Evolutionary conservation across 1,140 invertebrate species (phyloP).

Genomic region (Meloidogyne exigua): DNA sequence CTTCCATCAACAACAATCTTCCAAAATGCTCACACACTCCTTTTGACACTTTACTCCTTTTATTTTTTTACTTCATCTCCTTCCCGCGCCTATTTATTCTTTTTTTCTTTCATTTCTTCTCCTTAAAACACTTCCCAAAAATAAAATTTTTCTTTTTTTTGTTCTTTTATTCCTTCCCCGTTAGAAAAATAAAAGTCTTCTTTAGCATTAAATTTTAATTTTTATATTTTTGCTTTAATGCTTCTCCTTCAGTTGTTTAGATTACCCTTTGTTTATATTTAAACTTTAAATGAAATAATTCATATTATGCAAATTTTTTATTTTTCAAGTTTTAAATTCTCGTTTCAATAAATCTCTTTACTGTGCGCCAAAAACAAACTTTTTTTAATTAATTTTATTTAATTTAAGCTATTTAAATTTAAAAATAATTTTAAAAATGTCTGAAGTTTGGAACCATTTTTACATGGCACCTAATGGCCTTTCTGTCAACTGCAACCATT

Average conservation of each 20-base stretch:
- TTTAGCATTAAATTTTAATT: too few species aligned
- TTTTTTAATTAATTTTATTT: too few species aligned
- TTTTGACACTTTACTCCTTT: neutral
- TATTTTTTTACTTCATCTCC: neutral
- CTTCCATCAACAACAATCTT: neutral
- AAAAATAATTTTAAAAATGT: slow-evolving; percentile 31
- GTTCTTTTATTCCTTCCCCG: neutral
- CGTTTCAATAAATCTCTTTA: too few species aligned
- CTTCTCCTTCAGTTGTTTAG: too few species aligned
- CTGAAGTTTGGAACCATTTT: slow-evolving; percentile 47
- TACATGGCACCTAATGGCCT: slow-evolving; percentile 29
- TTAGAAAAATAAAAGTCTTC: neutral
- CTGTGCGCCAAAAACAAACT: too few species aligned
- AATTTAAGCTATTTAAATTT: too few species aligned
- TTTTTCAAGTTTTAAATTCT: too few species aligned
- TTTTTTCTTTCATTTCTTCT: neutral
- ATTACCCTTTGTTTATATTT: too few species aligned
- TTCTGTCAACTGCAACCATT: slow-evolving; percentile 34
- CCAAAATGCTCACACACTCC: neutral
- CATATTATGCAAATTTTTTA: too few species aligned
- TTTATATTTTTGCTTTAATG: too few species aligned
- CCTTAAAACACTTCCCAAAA: too few species aligned
- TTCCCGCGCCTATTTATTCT: slow-evolving; percentile 7
- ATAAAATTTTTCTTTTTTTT: slow-evolving; percentile 6
- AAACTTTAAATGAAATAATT: too few species aligned